These are phyloP conservation scores for Teleopsis dalmanni DNA, from an alignment of 1,140 invertebrate genomes.

Conservation along the genomic window DNA sequence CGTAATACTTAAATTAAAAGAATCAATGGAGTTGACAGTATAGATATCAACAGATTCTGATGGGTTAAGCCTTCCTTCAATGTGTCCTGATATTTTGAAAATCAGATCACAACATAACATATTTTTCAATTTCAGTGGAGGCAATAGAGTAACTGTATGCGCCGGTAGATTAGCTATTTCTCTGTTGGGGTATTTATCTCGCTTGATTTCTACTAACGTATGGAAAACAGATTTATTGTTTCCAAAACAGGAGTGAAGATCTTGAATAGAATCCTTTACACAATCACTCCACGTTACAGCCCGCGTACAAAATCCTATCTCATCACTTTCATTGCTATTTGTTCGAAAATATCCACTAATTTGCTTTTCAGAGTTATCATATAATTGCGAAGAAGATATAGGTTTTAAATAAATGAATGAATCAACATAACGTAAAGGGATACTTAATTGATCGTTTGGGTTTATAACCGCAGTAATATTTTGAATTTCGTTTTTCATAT, in stretches of 20 bases:
- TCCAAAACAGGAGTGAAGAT: slow-evolving; percentile 27
- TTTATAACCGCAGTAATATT: slow-evolving; percentile 17
- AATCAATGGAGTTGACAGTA: slow-evolving; percentile 62
- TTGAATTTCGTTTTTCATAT: slow-evolving; percentile 3
- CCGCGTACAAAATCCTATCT: slow-evolving; percentile 25
- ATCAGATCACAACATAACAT: slow-evolving; percentile 66
- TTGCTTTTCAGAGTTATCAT: neutral
- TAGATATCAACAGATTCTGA: slow-evolving; percentile 36
- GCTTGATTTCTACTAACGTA: slow-evolving; percentile 50
- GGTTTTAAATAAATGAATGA: slow-evolving; percentile 29
- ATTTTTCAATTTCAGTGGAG: slow-evolving; percentile 75
- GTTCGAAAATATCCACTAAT: neutral
- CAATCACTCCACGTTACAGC: slow-evolving; percentile 30
- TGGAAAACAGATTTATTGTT: slow-evolving; percentile 25
- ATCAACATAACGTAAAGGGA: slow-evolving; percentile 41
- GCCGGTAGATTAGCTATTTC: slow-evolving; percentile 57
- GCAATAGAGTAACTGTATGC: slow-evolving; percentile 75
- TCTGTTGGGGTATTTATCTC: slow-evolving; percentile 74
- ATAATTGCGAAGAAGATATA: neutral
- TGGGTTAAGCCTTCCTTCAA: slow-evolving; percentile 55
- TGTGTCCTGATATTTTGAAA: slow-evolving; percentile 49
- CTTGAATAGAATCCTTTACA: slow-evolving; percentile 15
- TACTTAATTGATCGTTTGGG: slow-evolving; percentile 27
- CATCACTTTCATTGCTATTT: slow-evolving; percentile 15
- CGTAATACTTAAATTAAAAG: slow-evolving; percentile 63